Evolutionary conservation across 2,113 vertebrate genomes (phyloP), one percentile per base, ranked within the genome.

Genomic region (Scatophagus argus): DNA sequence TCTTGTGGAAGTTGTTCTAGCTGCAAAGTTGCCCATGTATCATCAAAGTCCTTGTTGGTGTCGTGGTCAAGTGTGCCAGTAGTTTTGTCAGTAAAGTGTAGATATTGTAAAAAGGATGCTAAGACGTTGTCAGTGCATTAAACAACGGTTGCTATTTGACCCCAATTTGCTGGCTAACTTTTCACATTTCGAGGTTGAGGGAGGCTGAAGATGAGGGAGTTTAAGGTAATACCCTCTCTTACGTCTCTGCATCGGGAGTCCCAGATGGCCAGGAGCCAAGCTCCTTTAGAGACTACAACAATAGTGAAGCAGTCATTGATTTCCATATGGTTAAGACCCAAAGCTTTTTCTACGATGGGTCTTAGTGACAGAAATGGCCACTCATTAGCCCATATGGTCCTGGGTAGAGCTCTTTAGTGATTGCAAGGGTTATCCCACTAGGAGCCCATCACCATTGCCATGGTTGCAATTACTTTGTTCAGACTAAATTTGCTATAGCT

Each of bases 181-280:
- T 16, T 34, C 47, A 68, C 41, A 41, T 41, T 12, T 14, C 36
- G 56, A 17, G 31, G 23, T 41, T 25, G 41, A 71, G 1, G 63
- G 27, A 14, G 55, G 61, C 34, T 65, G 38, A 27, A 8, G 51
- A 65, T 49, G 49, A 54, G 43, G 61, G 47, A 16, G 49, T 83
- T 87, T 74, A 71, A 85, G 60, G 38, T 85, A 89, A 80, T 84
- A 74, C 72, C 51, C 69, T 83, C n/a, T 21, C 43, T 12, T 41
- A 49, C 4, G 16, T 43, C 65, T 60, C 64, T 74, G 61, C 9
- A 1, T 56, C 29, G 52, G 76, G 76, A 66, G 73, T 69, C 70
- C 80, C 88, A 90, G 78, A 90, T 88, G 85, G 86, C 74, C 67
- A 5, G 12, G 36, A 58, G 71, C 58, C 81, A 86, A 88, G 86